Evolutionary conservation across 2,113 vertebrate genomes (phyloP), one percentile per base, ranked within the genome.

Genomic region (Calypte anna): DNA sequence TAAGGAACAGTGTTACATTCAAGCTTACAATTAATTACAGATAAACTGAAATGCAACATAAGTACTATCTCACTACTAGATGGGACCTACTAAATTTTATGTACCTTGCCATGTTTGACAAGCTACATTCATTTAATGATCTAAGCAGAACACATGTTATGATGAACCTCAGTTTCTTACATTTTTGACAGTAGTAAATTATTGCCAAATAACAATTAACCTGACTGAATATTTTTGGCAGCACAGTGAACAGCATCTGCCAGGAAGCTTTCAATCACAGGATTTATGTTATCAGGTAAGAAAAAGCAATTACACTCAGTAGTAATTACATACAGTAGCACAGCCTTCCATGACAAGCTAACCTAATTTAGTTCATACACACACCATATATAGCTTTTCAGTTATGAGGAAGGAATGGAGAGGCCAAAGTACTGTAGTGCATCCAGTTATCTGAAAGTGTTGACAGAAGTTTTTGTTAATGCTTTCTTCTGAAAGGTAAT

Each of bases 211-310:
- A 78, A 70, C 76, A 86, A 94, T 66, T 69, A 88, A 82, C 22
- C 46, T 46, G 43, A 93, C 31, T 17, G 54, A 91, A n/a, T 82
- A 82, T 58, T 95, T 90, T 50, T 77, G 25, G 40, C 46, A 73
- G 22, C 58, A 73, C 4, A n/a, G 28, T 85, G 86, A 96, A 82
- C 63, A 90, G 87, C 81, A 91, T 70, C 84, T 94, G 64, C n/a
- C 43, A 46, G 4, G 22, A 93, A 69, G 61, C 30, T 76, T 82
- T 86, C 63, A 73, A 33, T 51, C 73, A 76, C 31, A 76, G 44
- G 44, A 92, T 82, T 63, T 88, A n/a, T 38, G 44, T 69, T 48
- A 53, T 48, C 54, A 64, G 36, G 63, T 53, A 93, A n/a, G 9
- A 90, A 93, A 90, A 82, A 75, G 59, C 46, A 75, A 76, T 75